Evolutionary conservation across 1,140 invertebrate species (phyloP).

Genomic region (Brachionus calyciflorus): DNA sequence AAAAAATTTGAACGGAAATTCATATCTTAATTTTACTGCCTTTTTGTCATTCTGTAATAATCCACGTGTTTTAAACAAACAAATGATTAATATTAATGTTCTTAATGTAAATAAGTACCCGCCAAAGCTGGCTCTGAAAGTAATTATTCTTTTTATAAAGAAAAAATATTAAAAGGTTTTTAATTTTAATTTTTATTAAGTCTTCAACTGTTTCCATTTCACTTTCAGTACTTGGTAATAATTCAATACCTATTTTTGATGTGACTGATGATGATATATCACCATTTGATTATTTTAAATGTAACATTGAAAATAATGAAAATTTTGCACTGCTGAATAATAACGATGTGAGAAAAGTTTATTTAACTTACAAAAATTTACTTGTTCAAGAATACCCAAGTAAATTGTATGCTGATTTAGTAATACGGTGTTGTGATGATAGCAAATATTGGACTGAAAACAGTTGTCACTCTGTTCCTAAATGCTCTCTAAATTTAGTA

Average conservation of each 20-base stretch:
- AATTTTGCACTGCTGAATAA: slow-evolving; percentile 27
- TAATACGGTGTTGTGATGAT: slow-evolving; percentile 17
- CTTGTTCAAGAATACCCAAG: neutral
- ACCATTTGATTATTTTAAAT: slow-evolving; percentile 31
- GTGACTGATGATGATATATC: slow-evolving; percentile 13
- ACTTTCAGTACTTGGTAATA: neutral
- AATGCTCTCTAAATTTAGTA: slow-evolving; percentile 20
- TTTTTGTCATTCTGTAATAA: slow-evolving; percentile 1
- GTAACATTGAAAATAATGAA: slow-evolving; percentile 7
- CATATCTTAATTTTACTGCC: slow-evolving; percentile 15
- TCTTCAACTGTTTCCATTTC: neutral
- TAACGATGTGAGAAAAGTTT: neutral
- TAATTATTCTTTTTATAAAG: no score
- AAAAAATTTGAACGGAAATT: neutral
- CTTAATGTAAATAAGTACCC: slow-evolving; percentile 22
- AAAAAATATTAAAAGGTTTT: no score
- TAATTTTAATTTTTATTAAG: neutral
- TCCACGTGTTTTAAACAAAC: neutral
- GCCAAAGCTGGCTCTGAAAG: neutral
- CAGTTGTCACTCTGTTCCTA: slow-evolving; percentile 4
- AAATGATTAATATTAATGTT: slow-evolving; percentile 14
- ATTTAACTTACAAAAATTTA: slow-evolving; percentile 13
- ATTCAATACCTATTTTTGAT: slow-evolving; percentile 32
- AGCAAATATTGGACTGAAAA: slow-evolving; percentile 25
- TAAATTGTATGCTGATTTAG: neutral